Evolutionary conservation across 1,140 invertebrate genomes (phyloP), one percentile per base, ranked within the genome.

Genomic region (Habropoda laboriosa): DNA sequence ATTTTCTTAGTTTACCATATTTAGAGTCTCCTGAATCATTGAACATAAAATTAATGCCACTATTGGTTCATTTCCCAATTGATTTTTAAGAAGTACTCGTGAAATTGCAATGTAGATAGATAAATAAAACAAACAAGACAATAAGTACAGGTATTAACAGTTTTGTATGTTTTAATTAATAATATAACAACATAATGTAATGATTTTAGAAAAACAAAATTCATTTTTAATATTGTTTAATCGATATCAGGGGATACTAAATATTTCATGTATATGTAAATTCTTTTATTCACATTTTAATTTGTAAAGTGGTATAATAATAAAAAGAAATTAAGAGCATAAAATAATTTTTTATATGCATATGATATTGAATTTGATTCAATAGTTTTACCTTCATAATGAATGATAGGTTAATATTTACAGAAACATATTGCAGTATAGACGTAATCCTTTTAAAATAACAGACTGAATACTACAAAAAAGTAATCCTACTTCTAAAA

Each of bases 11-110:
- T 84, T 21, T 58, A 63, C 35, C 3, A 57, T 81, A 68, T 77
- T 85, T 85, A 80, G 82, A 68, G n/a, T 85, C 82, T 84, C 72
- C 67, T 84, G 83, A 42, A 60, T 38, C 40, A 18, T 47, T 12
- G 45, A 64, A 72, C 16, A 3, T 4, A 12, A 32, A 38, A 51
- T 2, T 21, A 35, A 21, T 3, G 7, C 6, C 0, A 32, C 1
- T 21, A 13, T 40, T 18, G 0, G 3, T 27, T 53, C 24, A 12
- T 13, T 40, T 49, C n/a, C n/a, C n/a, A 8, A 3, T 64, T 35
- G 3, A 24, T 40, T 64, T 58, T 58, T 16, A 45, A n/a, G n/a
- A 10, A 63, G 45, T 27, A 32, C 35, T 58, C 16, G 4, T 8
- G 3, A 58, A 45, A 78, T 70, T 55, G n/a, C 16, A 24, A 30